Evolutionary conservation across 2,888 invertebrate species (phyloP).

Genomic region (Polia nebulosa): DNA sequence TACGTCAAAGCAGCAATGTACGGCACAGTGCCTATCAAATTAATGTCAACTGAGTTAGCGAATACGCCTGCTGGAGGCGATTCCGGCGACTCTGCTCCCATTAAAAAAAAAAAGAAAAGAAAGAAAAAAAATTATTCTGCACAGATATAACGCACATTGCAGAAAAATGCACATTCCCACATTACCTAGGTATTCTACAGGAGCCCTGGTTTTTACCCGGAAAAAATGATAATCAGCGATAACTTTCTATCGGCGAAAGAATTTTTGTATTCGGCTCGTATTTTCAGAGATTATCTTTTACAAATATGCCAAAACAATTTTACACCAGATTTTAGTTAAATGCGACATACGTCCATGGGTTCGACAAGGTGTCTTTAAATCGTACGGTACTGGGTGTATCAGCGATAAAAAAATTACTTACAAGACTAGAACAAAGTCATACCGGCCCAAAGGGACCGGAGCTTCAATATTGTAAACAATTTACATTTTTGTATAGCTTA

Average conservation of each 20-base stretch:
- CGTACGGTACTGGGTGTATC: not conserved
- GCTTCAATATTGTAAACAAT: slow-evolving; percentile 14
- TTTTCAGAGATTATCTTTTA: not conserved
- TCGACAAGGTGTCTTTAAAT: not conserved
- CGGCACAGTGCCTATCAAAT: no score
- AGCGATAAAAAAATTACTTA: no score
- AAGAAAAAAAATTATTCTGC: no score
- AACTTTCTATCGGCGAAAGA: not conserved
- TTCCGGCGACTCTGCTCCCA: no score
- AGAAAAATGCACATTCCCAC: no score
- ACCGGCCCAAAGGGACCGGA: slow-evolving; percentile 19
- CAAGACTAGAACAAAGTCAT: slow-evolving; percentile 12
- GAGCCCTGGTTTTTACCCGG: not conserved
- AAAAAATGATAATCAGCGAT: not conserved
- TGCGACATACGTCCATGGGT: no score
- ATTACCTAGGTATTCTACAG: not conserved
- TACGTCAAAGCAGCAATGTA: no score
- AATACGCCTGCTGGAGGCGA: no score
- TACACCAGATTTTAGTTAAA: not conserved
- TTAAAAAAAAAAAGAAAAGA: no score
- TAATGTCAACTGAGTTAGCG: no score
- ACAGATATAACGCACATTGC: no score
- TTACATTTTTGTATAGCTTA: slow-evolving; percentile 44
- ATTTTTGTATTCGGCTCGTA: not conserved
- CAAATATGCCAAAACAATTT: not conserved